Evolutionary conservation across 1,140 invertebrate species (phyloP).

Genomic region (Acyrthosiphon pisum): DNA sequence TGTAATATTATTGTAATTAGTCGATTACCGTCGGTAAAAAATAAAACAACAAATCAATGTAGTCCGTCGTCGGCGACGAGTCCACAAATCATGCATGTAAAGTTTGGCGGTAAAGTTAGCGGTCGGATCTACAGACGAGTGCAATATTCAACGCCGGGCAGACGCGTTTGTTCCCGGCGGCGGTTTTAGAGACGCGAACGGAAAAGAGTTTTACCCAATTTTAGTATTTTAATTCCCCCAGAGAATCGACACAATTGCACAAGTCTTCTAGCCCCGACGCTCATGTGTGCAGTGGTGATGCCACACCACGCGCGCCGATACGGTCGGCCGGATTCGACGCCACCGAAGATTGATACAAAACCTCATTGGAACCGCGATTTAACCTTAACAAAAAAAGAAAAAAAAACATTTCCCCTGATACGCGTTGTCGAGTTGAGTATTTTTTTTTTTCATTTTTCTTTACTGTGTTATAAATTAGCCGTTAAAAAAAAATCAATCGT

Average conservation of each 20-base stretch:
- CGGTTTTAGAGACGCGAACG: background rate
- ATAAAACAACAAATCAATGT: slow-evolving; percentile 2
- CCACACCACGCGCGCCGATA: background rate
- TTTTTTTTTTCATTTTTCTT: background rate
- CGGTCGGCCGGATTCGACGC: background rate
- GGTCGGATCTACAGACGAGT: background rate
- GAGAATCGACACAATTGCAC: slow-evolving; percentile 52
- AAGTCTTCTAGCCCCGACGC: background rate
- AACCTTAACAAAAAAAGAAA: slow-evolving; percentile 20
- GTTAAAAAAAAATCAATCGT: background rate
- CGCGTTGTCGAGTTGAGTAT: background rate
- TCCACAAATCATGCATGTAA: slow-evolving; percentile 8
- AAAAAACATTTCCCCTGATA: slow-evolving; percentile 4
- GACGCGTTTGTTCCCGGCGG: background rate
- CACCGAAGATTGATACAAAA: slow-evolving; percentile 47
- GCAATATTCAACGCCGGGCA: background rate
- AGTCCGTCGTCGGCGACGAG: background rate
- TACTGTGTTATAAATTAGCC: slow-evolving; percentile 4
- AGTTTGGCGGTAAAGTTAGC: background rate
- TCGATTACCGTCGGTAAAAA: background rate
- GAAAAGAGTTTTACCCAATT: slow-evolving; percentile 56
- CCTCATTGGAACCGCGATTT: slow-evolving; percentile 33
- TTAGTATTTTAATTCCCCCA: slow-evolving; percentile 54
- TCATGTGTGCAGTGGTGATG: slow-evolving; percentile 11
- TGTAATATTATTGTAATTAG: background rate